Percentiles rank a stretch among this genome's conserved stretches.
These are phyloP conservation scores for Peromyscus polionotus DNA, from an alignment of 2,113 vertebrate species.

Conservation along the genomic window DNA sequence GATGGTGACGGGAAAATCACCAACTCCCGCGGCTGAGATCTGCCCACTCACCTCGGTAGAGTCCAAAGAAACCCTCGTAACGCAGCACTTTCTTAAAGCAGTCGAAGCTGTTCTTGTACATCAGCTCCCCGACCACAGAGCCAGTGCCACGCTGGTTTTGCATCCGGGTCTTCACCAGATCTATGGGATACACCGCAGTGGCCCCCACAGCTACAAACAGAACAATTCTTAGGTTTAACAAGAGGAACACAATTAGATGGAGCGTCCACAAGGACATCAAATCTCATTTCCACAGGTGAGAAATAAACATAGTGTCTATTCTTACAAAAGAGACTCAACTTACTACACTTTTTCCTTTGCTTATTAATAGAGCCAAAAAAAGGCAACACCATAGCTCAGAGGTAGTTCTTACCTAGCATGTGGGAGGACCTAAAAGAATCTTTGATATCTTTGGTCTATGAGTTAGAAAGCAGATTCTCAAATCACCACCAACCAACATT, in stretches of 20 bases:
- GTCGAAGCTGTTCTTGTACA: slow-evolving; percentile 99
- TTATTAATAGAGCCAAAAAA: neutral
- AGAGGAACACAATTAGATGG: slow-evolving; percentile 28
- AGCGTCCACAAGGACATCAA: slow-evolving; percentile 43
- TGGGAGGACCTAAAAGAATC: neutral
- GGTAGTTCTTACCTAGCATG: neutral
- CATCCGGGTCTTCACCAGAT: slow-evolving; percentile 99
- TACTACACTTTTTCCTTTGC: neutral
- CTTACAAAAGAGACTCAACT: neutral
- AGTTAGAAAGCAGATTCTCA: slow-evolving; percentile 1
- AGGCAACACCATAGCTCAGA: neutral
- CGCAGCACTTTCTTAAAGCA: slow-evolving; percentile 97
- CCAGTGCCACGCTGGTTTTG: slow-evolving; percentile 96
- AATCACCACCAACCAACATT: slow-evolving; percentile 3
- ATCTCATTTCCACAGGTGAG: slow-evolving; percentile 22
- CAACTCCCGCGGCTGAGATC: slow-evolving; percentile 1
- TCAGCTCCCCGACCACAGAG: slow-evolving; percentile 95
- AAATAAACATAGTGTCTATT: slow-evolving; percentile 26
- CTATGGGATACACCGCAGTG: slow-evolving; percentile 97
- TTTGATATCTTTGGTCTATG: neutral
- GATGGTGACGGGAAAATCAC: slow-evolving; percentile 6
- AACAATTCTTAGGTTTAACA: slow-evolving; percentile 59
- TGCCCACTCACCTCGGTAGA: slow-evolving; percentile 94
- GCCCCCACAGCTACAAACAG: slow-evolving; percentile 93
- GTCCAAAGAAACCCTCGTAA: slow-evolving; percentile 96